Conservation (phyloP, 2,797 vertebrate species). For the Lindbergichthys nudifrons region DNA sequence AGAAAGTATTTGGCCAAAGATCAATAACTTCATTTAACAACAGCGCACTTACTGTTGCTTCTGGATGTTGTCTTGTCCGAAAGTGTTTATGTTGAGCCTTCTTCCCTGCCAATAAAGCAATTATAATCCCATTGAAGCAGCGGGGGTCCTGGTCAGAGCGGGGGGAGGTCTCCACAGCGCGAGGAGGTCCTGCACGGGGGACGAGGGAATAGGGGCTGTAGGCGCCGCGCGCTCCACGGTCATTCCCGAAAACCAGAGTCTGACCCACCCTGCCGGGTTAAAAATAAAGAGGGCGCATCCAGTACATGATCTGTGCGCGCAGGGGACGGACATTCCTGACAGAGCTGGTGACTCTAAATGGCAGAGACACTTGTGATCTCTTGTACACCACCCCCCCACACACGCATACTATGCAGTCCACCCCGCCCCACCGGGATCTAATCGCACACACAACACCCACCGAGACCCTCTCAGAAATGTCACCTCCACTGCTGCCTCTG, state of each 20-base stretch:
- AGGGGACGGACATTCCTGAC: slow-evolving; percentile 83
- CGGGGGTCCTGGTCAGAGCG: slow-evolving; percentile 64
- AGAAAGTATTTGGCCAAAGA: slow-evolving; percentile 30
- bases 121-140: slow-evolving; percentile 80
- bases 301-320: slow-evolving; percentile 76
- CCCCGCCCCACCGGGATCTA: slow-evolving; percentile 50
- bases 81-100: slow-evolving; percentile 52
- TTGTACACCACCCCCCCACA: neutral
- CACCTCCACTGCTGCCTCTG: slow-evolving; percentile 58
- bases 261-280: slow-evolving; percentile 86
- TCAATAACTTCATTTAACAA: slow-evolving; percentile 34
- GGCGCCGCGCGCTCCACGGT: slow-evolving; percentile 70
- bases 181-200: slow-evolving; percentile 59
- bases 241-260: slow-evolving; percentile 78
- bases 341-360: slow-evolving; percentile 84
- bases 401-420: neutral
- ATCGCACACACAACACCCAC: slow-evolving; percentile 58
- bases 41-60: slow-evolving; percentile 60
- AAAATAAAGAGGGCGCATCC: slow-evolving; percentile 84
- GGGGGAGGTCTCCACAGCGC: slow-evolving; percentile 51
- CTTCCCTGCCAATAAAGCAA: slow-evolving; percentile 61
- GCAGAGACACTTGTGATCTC: slow-evolving; percentile 75
- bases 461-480: slow-evolving; percentile 65
- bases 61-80: slow-evolving; percentile 50
- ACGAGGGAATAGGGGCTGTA: slow-evolving; percentile 64